These are phyloP conservation scores for Hirudo medicinalis DNA, from an alignment of 1,140 invertebrate genomes.

Conservation along the genomic window DNA sequence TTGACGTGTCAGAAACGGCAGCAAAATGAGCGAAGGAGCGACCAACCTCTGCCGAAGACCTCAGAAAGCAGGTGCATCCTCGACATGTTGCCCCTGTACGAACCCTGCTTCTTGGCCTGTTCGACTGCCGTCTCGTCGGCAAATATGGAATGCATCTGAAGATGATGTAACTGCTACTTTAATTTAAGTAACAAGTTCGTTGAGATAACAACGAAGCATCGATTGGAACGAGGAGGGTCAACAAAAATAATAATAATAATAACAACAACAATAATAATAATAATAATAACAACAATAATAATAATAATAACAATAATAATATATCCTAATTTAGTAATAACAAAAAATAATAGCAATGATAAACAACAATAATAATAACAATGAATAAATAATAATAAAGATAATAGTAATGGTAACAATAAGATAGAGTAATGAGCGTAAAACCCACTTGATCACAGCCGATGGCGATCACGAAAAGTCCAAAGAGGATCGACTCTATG, in stretches of 20 bases:
- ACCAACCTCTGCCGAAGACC: slow-evolving; percentile 58
- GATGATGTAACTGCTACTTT: not conserved
- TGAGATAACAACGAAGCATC: not conserved
- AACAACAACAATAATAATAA: not conserved
- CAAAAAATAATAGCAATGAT: not conserved
- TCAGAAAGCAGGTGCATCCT: slow-evolving; percentile 58
- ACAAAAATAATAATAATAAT: too few relatives aligned
- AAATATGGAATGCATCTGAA: slow-evolving; percentile 53
- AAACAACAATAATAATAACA: not conserved
- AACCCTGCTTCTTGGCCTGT: slow-evolving; percentile 56
- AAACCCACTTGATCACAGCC: slow-evolving; percentile 64
- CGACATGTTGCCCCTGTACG: slow-evolving; percentile 52
- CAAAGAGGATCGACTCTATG: slow-evolving; percentile 70
- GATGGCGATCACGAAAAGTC: slow-evolving; percentile 75
- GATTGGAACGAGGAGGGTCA: too few relatives aligned
- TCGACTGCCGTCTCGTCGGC: slow-evolving; percentile 69
- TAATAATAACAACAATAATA: not conserved
- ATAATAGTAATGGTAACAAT: too few relatives aligned
- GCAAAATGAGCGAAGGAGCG: too few relatives aligned
- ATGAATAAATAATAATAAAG: too few relatives aligned
- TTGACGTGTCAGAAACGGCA: too few relatives aligned
- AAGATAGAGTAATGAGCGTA: not conserved
- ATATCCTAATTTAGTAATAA: not conserved
- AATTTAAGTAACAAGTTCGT: not conserved
- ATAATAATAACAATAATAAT: not conserved